Evolutionary conservation across 2,797 vertebrate species (phyloP), one percentile per base, ranked within the genome.

Genomic region (Tragopan temminckii): DNA sequence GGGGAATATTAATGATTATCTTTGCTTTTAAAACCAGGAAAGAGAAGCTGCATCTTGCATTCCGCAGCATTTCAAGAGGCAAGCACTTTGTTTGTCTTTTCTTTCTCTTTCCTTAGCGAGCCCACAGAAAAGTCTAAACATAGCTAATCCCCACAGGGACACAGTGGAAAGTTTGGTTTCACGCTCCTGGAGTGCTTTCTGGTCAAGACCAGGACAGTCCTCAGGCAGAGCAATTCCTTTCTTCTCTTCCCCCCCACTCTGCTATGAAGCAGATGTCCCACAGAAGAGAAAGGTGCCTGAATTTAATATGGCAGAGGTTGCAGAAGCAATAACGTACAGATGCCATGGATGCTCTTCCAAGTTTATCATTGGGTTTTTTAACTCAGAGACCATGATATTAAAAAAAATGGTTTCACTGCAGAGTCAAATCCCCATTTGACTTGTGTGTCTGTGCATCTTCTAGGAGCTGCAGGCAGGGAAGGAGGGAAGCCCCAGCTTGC

Each of bases 41-140:
- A 90, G 50, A 87, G 36, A 94, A 77, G 71, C 61, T 0, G 0
- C 61, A 84, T 88, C 70, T 62, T 94, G 68, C 3, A 1, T 96
- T 96, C 70, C 85, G 74, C 42, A 86, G 79, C 81, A 59, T 90
- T 91, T 89, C 80, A 86, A 86, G 72, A 94, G 67, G 72, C 94
- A 89, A 93, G 48, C n/a, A 9, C 77, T 90, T 94, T 96, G 86
- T 96, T 97, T 96, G 75, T 91, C 90, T 94, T 93, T 84, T 92
- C 90, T 96, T 96, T 92, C 91, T 92, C 68, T 95, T 96, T 90
- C 89, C 91, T 76, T 89, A 90, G 91, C 79, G 94, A 94, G 79
- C 85, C 68, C n/a, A 14, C 80, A 89, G 80, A 93, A 82, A 96
- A 92, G 82, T 95, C 94, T 96, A 97, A 97, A 97, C 91, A 95